These are phyloP conservation scores for Watsonalla binaria DNA, from an alignment of 2,888 invertebrate genomes.

Conservation along the genomic window DNA sequence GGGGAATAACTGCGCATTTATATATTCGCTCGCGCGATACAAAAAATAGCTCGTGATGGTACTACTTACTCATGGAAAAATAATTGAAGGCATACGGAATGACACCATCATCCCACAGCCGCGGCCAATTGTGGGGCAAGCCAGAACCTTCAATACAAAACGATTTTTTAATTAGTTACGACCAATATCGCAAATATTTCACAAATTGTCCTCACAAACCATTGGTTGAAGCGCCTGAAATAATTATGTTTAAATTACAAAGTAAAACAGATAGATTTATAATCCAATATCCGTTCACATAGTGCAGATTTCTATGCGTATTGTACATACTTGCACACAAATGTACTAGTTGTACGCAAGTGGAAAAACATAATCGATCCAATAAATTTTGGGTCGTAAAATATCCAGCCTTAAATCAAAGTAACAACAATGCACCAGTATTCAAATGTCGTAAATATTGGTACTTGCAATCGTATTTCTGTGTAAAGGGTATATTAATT, in stretches of 20 bases:
- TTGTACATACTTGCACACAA: conserved; percentile 3
- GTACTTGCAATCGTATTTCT: conserved; percentile 2
- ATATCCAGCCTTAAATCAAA: conserved; percentile 24
- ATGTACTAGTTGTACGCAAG: neutral
- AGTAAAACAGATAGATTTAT: conserved; percentile 43
- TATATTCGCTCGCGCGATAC: too few species aligned
- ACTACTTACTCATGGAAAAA: conserved; percentile 52
- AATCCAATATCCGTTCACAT: conserved; percentile 35
- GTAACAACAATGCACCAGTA: conserved; percentile 15
- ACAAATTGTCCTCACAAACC: conserved; percentile 27
- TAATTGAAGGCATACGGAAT: conserved; percentile 53
- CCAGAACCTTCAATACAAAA: conserved; percentile 26
- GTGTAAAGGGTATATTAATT: neutral
- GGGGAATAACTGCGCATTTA: too few species aligned
- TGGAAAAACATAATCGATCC: conserved; percentile 31
- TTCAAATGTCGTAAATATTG: conserved; percentile 19
- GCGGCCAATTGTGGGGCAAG: conserved; percentile 44
- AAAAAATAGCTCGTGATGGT: too few species aligned
- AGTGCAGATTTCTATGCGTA: conserved; percentile 3
- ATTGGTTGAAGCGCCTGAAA: conserved; percentile 26
- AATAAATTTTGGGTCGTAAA: conserved; percentile 32
- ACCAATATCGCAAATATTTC: conserved; percentile 11
- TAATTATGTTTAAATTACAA: conserved; percentile 39
- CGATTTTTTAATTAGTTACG: conserved; percentile 10
- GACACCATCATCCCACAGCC: conserved; percentile 39